Percentiles rank a stretch among this genome's conserved stretches.
phyloP scores from a whole-genome alignment of 2,797 vertebrate species.

The Uromys caudimaculatus region DNA sequence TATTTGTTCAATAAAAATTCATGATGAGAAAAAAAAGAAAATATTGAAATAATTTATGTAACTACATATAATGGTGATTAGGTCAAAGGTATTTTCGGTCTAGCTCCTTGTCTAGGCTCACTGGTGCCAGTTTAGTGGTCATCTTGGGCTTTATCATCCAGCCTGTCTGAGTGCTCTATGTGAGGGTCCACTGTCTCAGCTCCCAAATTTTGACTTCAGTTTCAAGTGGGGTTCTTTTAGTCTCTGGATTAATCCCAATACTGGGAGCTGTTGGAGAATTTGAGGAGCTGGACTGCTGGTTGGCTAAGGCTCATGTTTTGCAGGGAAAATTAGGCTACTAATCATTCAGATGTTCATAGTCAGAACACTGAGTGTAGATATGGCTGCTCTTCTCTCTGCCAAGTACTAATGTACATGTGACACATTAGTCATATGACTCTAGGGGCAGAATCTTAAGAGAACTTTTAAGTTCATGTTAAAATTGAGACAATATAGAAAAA shows the following conservation, averaged over 20 bases:
- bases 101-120: not conserved
- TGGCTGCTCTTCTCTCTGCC: not conserved
- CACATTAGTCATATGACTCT: not conserved
- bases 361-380: not conserved
- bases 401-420: not conserved
- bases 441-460: not conserved
- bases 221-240: not conserved
- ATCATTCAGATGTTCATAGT: not conserved
- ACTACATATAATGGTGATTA: not conserved
- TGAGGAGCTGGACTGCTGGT: not conserved
- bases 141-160: not conserved
- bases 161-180: not conserved
- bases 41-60: slow-evolving; percentile 5
- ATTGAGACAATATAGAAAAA: not conserved
- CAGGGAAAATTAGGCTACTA: not conserved
- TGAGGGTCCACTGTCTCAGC: not conserved
- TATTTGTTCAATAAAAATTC: not conserved
- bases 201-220: not conserved
- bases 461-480: not conserved
- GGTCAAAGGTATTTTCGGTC: not conserved
- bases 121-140: not conserved
- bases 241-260: not conserved
- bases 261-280: not conserved
- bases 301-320: not conserved
- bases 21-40: not conserved